Percentiles rank a stretch among this genome's conserved stretches.
Conservation (phyloP, 2,888 invertebrate genomes). For the Galerucella pusilla region DNA sequence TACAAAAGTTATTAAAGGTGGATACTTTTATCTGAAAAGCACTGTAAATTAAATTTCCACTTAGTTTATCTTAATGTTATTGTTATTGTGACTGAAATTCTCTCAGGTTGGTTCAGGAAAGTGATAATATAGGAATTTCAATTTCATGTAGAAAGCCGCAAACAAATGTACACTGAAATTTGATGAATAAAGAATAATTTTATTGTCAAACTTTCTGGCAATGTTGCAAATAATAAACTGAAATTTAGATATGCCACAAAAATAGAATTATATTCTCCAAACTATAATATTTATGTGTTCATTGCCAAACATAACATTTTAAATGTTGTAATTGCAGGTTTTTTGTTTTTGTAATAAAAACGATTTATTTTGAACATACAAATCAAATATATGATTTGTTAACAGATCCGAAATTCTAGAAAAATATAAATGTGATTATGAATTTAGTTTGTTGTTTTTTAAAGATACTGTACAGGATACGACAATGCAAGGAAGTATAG, state of each 20-base stretch:
- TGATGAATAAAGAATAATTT: neutral
- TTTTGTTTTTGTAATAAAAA: constrained; percentile 2
- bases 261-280: neutral
- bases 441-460: too few relatives aligned
- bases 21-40: too few relatives aligned
- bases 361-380: constrained; percentile 2
- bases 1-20: too few relatives aligned
- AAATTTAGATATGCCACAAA: neutral
- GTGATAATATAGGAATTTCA: too few relatives aligned
- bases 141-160: too few relatives aligned
- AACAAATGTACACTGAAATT: too few relatives aligned
- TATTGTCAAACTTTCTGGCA: neutral
- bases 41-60: too few relatives aligned
- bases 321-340: constrained; percentile 2
- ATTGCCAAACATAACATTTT: neutral
- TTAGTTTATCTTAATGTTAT: too few relatives aligned
- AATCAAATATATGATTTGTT: neutral
- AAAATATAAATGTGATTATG: too few relatives aligned
- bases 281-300: neutral
- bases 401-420: neutral
- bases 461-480: neutral
- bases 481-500: neutral
- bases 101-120: too few relatives aligned
- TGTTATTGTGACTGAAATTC: too few relatives aligned
- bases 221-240: neutral